Conservation (phyloP, 2,113 vertebrate species). For the Symphodus melops region DNA sequence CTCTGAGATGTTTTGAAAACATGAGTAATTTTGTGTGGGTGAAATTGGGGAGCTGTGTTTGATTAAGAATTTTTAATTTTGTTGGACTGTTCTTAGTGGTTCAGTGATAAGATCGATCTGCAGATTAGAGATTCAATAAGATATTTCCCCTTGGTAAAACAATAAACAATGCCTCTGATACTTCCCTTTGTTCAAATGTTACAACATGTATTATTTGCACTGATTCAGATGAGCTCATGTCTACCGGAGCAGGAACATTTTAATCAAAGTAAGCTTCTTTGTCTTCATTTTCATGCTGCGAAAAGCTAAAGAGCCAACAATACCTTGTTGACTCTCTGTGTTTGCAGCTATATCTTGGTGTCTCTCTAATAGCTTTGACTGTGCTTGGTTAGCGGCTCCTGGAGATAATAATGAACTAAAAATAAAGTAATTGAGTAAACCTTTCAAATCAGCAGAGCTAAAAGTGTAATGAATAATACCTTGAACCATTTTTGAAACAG, state of each 20-base stretch:
- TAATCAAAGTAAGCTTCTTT: slow-evolving; percentile 5
- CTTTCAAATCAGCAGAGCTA: not conserved
- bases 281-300: not conserved
- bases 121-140: slow-evolving; percentile 4
- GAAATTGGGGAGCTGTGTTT: slow-evolving; percentile 25
- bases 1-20: not conserved
- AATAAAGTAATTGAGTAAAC: not conserved
- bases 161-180: not conserved
- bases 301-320: too few relatives aligned
- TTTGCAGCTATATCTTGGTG: not conserved
- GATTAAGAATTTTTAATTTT: slow-evolving; percentile 10
- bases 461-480: not conserved
- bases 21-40: not conserved
- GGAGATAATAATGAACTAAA: not conserved
- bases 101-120: not conserved
- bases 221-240: slow-evolving; percentile 15
- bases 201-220: slow-evolving; percentile 7
- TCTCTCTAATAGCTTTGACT: slow-evolving; percentile 8
- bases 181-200: slow-evolving; percentile 14
- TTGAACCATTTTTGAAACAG: not conserved
- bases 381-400: not conserved
- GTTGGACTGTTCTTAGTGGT: not conserved
- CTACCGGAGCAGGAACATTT: not conserved
- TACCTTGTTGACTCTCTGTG: not conserved
- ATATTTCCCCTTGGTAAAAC: slow-evolving; percentile 27